These are phyloP conservation scores for Hartigia nigra DNA, from an alignment of 2,888 invertebrate genomes.

Conservation along the genomic window DNA sequence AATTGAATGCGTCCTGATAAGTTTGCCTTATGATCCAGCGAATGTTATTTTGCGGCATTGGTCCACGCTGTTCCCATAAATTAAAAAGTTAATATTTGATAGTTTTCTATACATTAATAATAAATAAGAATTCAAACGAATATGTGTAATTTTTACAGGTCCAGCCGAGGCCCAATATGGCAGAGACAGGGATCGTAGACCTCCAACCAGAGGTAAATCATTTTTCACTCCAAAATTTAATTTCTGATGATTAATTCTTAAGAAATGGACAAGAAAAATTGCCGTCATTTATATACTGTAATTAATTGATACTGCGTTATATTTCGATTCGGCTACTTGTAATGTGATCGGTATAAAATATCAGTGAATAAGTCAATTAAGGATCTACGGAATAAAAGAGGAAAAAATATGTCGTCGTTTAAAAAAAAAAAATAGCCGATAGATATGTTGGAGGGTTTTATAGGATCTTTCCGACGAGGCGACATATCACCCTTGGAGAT, in stretches of 20 bases:
- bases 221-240: not conserved
- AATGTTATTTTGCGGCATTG: not conserved
- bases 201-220: conserved; percentile 42
- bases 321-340: not conserved
- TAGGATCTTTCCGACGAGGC: conserved; percentile 47
- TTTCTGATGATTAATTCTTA: conserved; percentile 21
- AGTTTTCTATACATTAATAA: not conserved
- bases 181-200: conserved; percentile 41
- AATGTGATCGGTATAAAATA: no score
- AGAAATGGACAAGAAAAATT: not conserved
- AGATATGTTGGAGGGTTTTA: conserved; percentile 24
- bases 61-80: not conserved
- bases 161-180: conserved; percentile 37
- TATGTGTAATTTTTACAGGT: conserved; percentile 30
- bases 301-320: conserved; percentile 3
- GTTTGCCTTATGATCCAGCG: not conserved
- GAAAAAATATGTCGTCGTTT: conserved; percentile 27
- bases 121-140: not conserved
- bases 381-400: conserved; percentile 17
- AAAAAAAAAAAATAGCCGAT: conserved; percentile 19
- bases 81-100: not conserved
- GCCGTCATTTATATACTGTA: not conserved
- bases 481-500: conserved; percentile 49
- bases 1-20: not conserved
- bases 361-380: not conserved